Percentiles rank a stretch among this genome's conserved stretches.
These are phyloP conservation scores for Halcyon chelicuti DNA, from an alignment of 2,797 vertebrate genomes.

Conservation along the genomic window DNA sequence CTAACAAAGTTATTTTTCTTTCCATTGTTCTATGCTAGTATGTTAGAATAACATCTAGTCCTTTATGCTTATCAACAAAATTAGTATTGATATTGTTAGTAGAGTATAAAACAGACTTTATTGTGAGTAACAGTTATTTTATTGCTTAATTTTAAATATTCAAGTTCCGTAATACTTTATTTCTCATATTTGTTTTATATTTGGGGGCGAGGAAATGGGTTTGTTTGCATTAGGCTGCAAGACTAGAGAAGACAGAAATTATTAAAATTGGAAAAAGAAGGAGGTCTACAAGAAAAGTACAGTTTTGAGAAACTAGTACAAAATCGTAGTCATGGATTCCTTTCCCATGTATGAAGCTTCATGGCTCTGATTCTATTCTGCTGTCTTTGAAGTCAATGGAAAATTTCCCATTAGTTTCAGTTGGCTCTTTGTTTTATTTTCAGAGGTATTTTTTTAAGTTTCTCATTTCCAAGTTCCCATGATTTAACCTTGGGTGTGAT, in stretches of 20 bases:
- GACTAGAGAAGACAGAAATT: not conserved
- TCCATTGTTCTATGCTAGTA: not conserved
- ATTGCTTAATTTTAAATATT: not conserved
- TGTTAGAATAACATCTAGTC: not conserved
- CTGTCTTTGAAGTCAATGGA: conserved; percentile 29
- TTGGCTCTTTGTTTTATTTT: conserved; percentile 23
- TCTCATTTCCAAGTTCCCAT: conserved; percentile 7
- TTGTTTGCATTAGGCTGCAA: not conserved
- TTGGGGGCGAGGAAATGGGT: not conserved
- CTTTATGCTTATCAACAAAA: not conserved
- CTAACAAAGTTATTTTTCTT: not conserved
- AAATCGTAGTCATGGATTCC: not conserved
- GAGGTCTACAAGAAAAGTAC: not conserved
- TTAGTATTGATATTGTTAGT: not conserved
- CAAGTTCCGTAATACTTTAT: not conserved
- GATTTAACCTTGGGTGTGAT: conserved; percentile 10
- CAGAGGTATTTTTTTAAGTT: conserved; percentile 14
- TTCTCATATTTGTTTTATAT: not conserved
- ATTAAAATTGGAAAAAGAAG: not conserved
- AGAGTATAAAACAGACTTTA: not conserved
- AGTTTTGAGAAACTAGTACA: not conserved
- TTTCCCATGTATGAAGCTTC: not conserved
- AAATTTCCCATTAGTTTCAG: conserved; percentile 47
- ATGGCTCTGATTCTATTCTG: not conserved
- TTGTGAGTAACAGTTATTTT: not conserved